Percentiles rank a stretch among this genome's conserved stretches.
phyloP scores from a whole-genome alignment of 2,888 invertebrate species.

The Drosophila paramelanica region DNA sequence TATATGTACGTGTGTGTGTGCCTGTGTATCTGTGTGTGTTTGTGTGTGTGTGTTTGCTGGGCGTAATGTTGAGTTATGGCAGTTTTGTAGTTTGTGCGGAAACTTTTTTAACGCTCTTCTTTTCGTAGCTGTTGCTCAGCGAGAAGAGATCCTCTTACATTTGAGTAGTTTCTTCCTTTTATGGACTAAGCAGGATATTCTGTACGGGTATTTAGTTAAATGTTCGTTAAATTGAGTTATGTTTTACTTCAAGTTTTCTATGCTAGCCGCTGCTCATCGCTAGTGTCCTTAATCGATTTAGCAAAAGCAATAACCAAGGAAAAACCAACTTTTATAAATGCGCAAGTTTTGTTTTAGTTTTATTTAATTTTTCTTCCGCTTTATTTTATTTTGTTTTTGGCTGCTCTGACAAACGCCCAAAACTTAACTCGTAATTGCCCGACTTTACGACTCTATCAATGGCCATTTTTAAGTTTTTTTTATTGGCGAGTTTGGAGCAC shows the following conservation, averaged over 20 bases:
- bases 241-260: slow-evolving; percentile 47
- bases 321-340: slow-evolving; percentile 65
- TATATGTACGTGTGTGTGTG: slow-evolving; percentile 17
- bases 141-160: slow-evolving; percentile 13
- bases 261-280: slow-evolving; percentile 2
- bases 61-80: slow-evolving; percentile 79
- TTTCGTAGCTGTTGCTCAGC: slow-evolving; percentile 48
- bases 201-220: slow-evolving; percentile 73
- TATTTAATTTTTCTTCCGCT: slow-evolving; percentile 17
- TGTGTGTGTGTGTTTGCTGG: slow-evolving; percentile 42
- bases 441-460: slow-evolving; percentile 67
- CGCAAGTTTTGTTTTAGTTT: slow-evolving; percentile 64
- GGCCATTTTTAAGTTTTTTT: slow-evolving; percentile 41
- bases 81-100: slow-evolving; percentile 74
- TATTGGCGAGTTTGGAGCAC: neutral
- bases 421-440: slow-evolving; percentile 51
- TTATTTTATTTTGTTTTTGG: slow-evolving; percentile 2
- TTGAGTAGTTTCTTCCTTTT: slow-evolving; percentile 8
- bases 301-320: slow-evolving; percentile 59
- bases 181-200: slow-evolving; percentile 3
- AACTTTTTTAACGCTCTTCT: slow-evolving; percentile 67
- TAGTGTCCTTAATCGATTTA: slow-evolving; percentile 70
- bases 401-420: neutral
- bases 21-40: slow-evolving; percentile 2
- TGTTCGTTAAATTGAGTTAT: slow-evolving; percentile 73